Base-by-base conservation (phyloP, 2,797 vertebrate species). In the Dendrocincla fuliginosa region DNA sequence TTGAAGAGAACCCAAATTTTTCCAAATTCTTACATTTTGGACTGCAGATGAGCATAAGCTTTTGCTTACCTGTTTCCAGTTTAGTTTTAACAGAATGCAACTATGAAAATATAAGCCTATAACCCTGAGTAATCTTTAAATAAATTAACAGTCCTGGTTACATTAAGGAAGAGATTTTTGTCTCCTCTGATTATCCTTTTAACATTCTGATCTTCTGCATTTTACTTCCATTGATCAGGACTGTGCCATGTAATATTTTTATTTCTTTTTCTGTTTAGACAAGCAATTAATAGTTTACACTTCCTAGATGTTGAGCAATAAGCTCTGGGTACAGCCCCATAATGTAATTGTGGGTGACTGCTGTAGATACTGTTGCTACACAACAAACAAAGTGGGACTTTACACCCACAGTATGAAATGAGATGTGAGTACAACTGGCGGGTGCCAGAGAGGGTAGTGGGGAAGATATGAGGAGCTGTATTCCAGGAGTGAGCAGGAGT, bases 341-440 rank as follows among this genome's bases (percentile, higher is more conserved):
- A 56, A 33, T n/a, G 11, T 37, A 71, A 33, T 13, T 84, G 87
- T 74, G 61, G 50, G 56, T 83, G 50, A 60, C 69, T 92, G 83
- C 79, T 93, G 59, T 73, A 73, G 91, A 84, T 84, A 93, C 50
- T 0, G 81, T 93, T 96, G 88, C 93, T 77, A 86, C 67, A 56
- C 70, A 90, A 95, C 81, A 94, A 90, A 80, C 56, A 16, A 64
- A 81, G 23, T 19, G 67, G 78, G 83, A 94, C 90, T 97, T 97
- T 78, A 95, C 79, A 90, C 92, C 84, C 80, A 70, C 56, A 47
- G 14, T 32, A 37, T 28, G 71, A 87, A 91, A 71, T 30, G 24
- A 81, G 65, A 70, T 68, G 65, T 24, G 70, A 53, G 35, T 90
- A 46, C 85, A 87, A 32, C 50, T 73, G 70, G 49, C 28, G 60